Base-by-base conservation (phyloP, 2,113 vertebrate genomes). In the Gasterosteus aculeatus region DNA sequence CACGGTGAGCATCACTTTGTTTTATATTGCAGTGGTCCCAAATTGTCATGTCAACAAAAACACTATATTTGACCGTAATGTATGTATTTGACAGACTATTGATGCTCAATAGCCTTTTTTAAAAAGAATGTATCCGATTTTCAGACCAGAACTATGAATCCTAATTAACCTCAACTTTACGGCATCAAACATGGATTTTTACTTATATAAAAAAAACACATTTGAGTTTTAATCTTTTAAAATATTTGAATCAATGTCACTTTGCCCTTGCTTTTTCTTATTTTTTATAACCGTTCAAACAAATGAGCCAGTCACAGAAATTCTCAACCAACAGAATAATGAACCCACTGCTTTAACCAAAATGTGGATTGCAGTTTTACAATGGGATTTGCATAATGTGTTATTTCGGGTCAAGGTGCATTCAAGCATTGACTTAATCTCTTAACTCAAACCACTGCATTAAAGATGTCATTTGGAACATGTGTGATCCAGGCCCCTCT, bases 1-100 rank as follows among this genome's bases (percentile, higher is more conserved):
- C 72, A 98, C 98, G 0, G 98, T 99, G 92, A 96, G 98, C 94
- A 77, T 11, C 67, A 35, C 1, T 39, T 35, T 10, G 49, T 67
- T 64, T 26, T 69, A 51, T 3, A 5, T 10, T 15, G 5, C 58
- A 16, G 10, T 3, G 18, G 15, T 54, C 18, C 31, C 12, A 41
- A 26, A 22, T 67, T 11, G 41, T 39, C 58, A 49, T 6, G 35
- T 38, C 3, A 7, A 29, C 58, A 18, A 57, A 49, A 54, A 2
- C 31, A 5, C 2, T 33, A 33, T 33, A 33, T 2, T 33, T 3
- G 5, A 5, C 3, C 0, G 33, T 33, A 3, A 33, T 33, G 33
- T 5, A 33, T 33, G 3, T 33, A 33, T 33, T 33, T 33, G 33
- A 33, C 33, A 1, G 33, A 33, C 5, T 33, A 5, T 33, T 33